A percentile compares a stretch with the other conserved stretches of the same genome.
These are phyloP conservation scores for Chelonus formosanus DNA, from an alignment of 2,888 invertebrate species.

Conservation along the genomic window DNA sequence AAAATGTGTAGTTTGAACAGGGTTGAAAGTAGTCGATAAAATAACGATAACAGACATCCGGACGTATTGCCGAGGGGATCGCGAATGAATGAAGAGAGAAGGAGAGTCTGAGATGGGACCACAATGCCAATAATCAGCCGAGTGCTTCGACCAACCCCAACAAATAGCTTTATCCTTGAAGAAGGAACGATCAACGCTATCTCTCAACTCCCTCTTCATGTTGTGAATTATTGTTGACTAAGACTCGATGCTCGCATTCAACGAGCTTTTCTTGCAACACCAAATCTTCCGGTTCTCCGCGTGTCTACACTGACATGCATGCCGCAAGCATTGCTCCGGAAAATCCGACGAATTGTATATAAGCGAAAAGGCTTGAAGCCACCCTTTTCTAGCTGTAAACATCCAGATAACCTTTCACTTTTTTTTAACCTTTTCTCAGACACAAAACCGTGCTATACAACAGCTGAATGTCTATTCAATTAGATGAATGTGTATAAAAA, in stretches of 20 bases:
- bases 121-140: constrained; percentile 62
- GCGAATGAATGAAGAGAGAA: constrained; percentile 9
- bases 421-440: constrained; percentile 5
- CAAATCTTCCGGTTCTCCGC: constrained; percentile 14
- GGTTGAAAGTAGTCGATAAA: constrained; percentile 25
- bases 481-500: too few species aligned
- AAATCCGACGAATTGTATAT: constrained; percentile 29
- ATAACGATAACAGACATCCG: constrained; percentile 39
- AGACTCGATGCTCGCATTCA: constrained; percentile 30
- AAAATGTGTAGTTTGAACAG: constrained; percentile 14
- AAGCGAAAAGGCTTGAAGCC: constrained; percentile 15
- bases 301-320: neutral
- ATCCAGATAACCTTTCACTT: constrained; percentile 9
- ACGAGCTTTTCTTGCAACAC: constrained; percentile 11
- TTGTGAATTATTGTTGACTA: constrained; percentile 33
- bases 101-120: constrained; percentile 44
- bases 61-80: constrained; percentile 32
- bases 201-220: constrained; percentile 9
- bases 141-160: constrained; percentile 53
- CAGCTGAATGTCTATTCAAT: too few species aligned
- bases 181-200: constrained; percentile 34
- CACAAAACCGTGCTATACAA: neutral
- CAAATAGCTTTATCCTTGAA: constrained; percentile 51
- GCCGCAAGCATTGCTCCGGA: constrained; percentile 14
- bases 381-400: constrained; percentile 8